phyloP scores from a whole-genome alignment of 1,140 invertebrate genomes.

The Stenopsyche tienmushanensis region DNA sequence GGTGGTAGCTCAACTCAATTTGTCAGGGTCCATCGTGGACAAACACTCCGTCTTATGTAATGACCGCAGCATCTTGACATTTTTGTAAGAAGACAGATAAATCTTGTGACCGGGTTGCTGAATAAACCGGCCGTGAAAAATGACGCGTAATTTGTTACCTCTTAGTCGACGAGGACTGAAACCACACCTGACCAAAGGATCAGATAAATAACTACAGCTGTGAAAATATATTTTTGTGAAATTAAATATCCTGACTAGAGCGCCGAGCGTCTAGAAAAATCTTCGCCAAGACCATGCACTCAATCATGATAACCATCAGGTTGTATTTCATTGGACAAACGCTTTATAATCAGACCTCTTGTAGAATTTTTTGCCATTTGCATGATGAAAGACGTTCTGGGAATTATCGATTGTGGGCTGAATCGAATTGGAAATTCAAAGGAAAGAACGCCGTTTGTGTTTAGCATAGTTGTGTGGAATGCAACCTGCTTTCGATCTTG shows the following conservation, averaged over 20 bases:
- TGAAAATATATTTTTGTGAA: background rate
- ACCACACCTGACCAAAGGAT: background rate
- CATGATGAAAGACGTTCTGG: too few species aligned
- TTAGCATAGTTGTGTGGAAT: too few species aligned
- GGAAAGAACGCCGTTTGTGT: too few species aligned
- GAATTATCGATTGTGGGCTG: too few species aligned
- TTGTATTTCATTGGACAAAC: too few species aligned
- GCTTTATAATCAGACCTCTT: too few species aligned
- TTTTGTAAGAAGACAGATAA: conserved; percentile 23
- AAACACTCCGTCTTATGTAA: conserved; percentile 17
- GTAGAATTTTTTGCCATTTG: too few species aligned
- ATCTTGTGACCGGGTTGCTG: conserved; percentile 7
- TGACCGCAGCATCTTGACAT: conserved; percentile 26
- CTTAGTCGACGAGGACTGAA: conserved; percentile 3
- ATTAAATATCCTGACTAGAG: background rate
- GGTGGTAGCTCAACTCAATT: conserved; percentile 15
- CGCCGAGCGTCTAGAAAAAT: too few species aligned
- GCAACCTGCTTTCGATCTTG: too few species aligned
- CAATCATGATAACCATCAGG: too few species aligned
- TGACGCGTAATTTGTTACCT: conserved; percentile 35
- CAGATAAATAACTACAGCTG: background rate
- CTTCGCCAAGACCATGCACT: too few species aligned
- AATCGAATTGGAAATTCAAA: too few species aligned
- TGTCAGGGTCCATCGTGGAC: conserved; percentile 10
- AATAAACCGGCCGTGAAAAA: conserved; percentile 26